Base-by-base conservation (phyloP, 2,797 vertebrate genomes). In the Hyperoplus lanceolatus region DNA sequence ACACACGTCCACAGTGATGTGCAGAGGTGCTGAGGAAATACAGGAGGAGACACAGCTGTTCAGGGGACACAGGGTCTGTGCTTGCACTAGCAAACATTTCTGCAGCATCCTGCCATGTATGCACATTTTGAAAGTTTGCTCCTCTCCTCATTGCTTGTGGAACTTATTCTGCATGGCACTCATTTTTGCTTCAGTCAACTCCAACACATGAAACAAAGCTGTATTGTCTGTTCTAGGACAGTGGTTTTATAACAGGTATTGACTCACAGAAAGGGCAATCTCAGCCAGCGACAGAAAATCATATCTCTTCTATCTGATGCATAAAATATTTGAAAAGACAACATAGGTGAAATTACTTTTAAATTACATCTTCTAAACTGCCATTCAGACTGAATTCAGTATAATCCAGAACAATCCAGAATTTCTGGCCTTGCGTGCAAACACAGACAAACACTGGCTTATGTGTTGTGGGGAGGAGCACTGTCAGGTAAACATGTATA, bases 11-110 rank as follows among this genome's bases (percentile, higher is more conserved):
- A 7, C 49, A 8, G 75, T 75, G 73, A 84, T 84, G 79, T 66
- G 69, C 76, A 86, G 83, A 86, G 78, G 81, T 88, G 71, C 82
- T 79, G 81, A 87, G 74, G 70, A 84, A 65, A 77, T 86, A 82
- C 70, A 50, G 72, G 80, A 50, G 72, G 80, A 88, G 77, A 81
- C 87, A 79, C 87, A 91, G 86, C 83, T 92, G 87, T 85, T 90
- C 58, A 5, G 76, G 85, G 81, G 82, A 75, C 82, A 8, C 38
- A 53, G 59, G 69, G 64, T 60, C 59, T 55, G 75, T 79, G 70
- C 86, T 83, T 82, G 80, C 82, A 80, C 73, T 81, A 60, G 75
- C 81, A 87, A 83, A 82, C 80, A 77, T 42, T 69, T 87, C 77
- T 73, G 70, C 77, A 78, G 74, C 82, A 79, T 84, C 80, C 64